Conservation (phyloP, 2,797 vertebrate species). For the Florisuga fusca region DNA sequence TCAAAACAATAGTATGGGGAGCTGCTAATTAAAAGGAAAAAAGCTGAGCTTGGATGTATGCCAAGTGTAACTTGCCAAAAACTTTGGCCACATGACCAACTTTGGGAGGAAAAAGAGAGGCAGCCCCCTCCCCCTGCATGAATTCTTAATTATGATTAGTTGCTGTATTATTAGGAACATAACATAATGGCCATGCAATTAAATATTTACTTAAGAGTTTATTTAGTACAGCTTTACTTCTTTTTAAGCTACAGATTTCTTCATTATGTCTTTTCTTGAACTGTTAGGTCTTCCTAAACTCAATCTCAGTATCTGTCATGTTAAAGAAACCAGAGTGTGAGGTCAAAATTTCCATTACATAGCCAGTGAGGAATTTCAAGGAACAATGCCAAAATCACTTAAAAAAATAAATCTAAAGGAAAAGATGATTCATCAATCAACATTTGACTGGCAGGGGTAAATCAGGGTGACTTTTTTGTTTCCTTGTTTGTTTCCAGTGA, state of each 20-base stretch:
- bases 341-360: conserved; percentile 85
- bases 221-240: conserved; percentile 67
- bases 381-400: conserved; percentile 82
- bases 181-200: conserved; percentile 61
- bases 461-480: neutral
- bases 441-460: conserved; percentile 50
- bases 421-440: conserved; percentile 85
- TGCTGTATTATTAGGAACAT: conserved; percentile 56
- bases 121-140: neutral
- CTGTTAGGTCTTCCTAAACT: conserved; percentile 51
- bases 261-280: conserved; percentile 59
- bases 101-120: conserved; percentile 34
- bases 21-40: neutral
- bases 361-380: conserved; percentile 79
- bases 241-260: conserved; percentile 66
- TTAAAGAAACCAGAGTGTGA: conserved; percentile 79
- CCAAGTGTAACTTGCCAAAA: conserved; percentile 51
- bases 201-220: conserved; percentile 77
- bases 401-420: conserved; percentile 83
- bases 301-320: conserved; percentile 78
- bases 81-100: conserved; percentile 34
- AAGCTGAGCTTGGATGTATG: neutral
- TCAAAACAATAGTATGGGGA: neutral
- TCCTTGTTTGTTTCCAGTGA: neutral
- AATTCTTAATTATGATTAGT: conserved; percentile 67